Evolutionary conservation across 92 coral and sea anemone species (phyloP), one percentile per base, ranked within the genome.

Genomic region (Epizoanthus stellaris): DNA sequence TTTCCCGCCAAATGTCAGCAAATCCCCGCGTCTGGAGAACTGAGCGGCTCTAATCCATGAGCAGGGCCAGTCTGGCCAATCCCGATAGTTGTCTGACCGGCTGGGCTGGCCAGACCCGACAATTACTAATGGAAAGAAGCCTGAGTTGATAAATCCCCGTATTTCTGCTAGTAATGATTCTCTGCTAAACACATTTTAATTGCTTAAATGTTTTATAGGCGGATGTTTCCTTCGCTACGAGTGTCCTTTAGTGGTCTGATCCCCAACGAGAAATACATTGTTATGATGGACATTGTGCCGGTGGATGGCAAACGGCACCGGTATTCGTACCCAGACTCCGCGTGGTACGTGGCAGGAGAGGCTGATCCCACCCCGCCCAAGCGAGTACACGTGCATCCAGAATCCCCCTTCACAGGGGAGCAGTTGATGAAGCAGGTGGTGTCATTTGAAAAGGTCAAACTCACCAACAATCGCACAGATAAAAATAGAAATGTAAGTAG

Each of bases 321-420:
- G n/a, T 94, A 94, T 57, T 94, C 98, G 30, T 94, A 94, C 63
- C 86, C 95, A 11, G 98, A 94, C 93, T 94, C 98, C 14, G 98
- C 98, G 8, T 94, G 98, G 98, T 94, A 92, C 72, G 95, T 94
- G 16, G 98, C 98, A 59, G 98, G 98, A 6, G 98, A 94, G 47
- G 95, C 95, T 4, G 98, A 94, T 71, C 94, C 93, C 8, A 85
- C 92, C 54, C 98, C 98, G 6, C 98, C 98, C 20, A 85, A 87
- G 64, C 92, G 91, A 60, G 87, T 87, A 16, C 93, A 89, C 63
- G 91, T 91, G 21, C 98, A 94, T 54, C 98, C 98, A 11, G 98
- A 94, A 79, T 92, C 98, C 11, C 98, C 98, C 2, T 90, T 94
- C 67, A 88, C 92, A 9, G 98, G 95, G 12, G 91, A 90, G 66